Conservation (phyloP, 2,797 vertebrate species). For the Gymnodraco acuticeps region DNA sequence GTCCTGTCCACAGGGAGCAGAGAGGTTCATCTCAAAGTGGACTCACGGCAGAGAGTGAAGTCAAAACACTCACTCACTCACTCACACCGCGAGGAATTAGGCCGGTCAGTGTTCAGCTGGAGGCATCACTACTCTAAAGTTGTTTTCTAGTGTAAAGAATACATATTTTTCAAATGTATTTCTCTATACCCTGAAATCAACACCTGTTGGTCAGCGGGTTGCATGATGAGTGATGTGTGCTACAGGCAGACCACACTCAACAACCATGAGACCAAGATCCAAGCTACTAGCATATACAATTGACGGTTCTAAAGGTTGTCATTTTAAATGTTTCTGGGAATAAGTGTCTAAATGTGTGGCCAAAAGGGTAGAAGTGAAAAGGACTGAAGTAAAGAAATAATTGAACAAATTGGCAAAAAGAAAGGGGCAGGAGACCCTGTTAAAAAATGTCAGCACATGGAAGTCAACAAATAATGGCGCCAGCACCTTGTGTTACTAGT, state of each 20-base stretch:
- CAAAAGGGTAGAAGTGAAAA: not conserved
- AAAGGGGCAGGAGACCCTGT: not conserved
- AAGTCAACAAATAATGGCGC: not conserved
- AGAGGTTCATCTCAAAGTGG: conserved; percentile 43
- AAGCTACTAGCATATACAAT: conserved; percentile 5
- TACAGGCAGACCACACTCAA: conserved; percentile 12
- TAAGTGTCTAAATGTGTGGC: not conserved
- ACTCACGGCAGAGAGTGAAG: conserved; percentile 32
- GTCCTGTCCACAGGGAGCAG: conserved; percentile 44
- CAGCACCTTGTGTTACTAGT: not conserved
- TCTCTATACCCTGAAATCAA: not conserved
- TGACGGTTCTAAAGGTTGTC: not conserved
- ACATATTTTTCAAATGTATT: not conserved
- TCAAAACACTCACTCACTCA: conserved; percentile 19
- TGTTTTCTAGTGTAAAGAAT: conserved; percentile 18
- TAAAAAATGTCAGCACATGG: not conserved
- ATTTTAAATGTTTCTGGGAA: not conserved
- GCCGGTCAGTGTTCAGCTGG: conserved; percentile 23
- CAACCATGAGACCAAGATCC: not conserved
- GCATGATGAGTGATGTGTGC: conserved; percentile 7
- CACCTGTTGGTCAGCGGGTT: conserved; percentile 17
- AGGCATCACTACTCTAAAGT: conserved; percentile 13
- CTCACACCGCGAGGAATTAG: conserved; percentile 21
- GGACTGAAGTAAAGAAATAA: not conserved
- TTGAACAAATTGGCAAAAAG: not conserved